Evolutionary conservation across 2,797 vertebrate genomes (phyloP), one percentile per base, ranked within the genome.

Genomic region (Bradypodion ventrale): DNA sequence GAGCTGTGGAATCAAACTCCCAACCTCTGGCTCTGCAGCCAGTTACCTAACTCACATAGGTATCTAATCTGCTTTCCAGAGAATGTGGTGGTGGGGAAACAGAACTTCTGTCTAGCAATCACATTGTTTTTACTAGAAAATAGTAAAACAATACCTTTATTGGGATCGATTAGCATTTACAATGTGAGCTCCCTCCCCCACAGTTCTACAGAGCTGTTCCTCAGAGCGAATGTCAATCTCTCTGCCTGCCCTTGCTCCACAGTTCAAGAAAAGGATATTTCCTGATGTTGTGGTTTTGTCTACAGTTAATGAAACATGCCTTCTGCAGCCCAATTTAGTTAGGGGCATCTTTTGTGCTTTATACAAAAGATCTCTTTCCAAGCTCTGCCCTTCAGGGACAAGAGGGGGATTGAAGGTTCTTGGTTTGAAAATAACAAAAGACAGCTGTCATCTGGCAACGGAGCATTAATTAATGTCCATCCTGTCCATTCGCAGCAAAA

Each of bases 391-490:
- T n/a, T 19, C 4, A 12, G 21, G 65, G 56, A 70, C 42, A 59
- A 46, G 56, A 65, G 12, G 15, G 56, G n/a, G 52, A 49, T 60
- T 60, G 65, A 25, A 37, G 42, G 8, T 59, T 70, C 23, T 32
- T 49, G 35, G 7, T 21, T 37, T 62, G 56, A 78, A 37, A 77
- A 32, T 44, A 69, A 62, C 15, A 44, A 23, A 63, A 70, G 35
- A 40, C n/a, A 29, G 27, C 32, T 59, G 74, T 49, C 40, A 56
- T 68, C 49, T 25, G 29, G 25, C 37, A 76, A 37, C n/a, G 23
- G 70, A 83, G 40, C 32, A 83, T 60, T 69, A 56, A 60, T 83
- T 77, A 56, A 70, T 76, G 74, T 29, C 63, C 37, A 27, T 29
- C 23, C 6, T 35, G n/a, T 52, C 37, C 82, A 76, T 42, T 76